Evolutionary conservation across 2,113 vertebrate species (phyloP), one percentile per base, ranked within the genome.

Genomic region (Lophotis ruficrista): DNA sequence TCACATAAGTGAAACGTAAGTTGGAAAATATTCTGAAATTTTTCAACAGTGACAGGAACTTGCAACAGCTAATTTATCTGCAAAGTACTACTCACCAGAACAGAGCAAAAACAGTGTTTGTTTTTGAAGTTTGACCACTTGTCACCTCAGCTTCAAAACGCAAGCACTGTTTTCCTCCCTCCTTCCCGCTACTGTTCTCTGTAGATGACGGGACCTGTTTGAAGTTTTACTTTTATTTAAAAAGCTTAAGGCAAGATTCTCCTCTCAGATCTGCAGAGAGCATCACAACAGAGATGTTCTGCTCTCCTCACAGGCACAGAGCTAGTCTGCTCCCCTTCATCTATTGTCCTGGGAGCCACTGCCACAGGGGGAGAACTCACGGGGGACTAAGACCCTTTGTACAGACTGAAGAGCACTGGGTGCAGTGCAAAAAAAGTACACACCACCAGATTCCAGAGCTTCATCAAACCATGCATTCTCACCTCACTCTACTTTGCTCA

Each of bases 101-200:
- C 4, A 1, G 23, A 78, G 58, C 24, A 61, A 82, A 83, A 90
- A 28, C 10, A 16, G 5, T 48, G 76, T 7, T 51, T 78, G 30
- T 9, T 76, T 96, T 61, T 96, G 69, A 93, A 95, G 91, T 80
- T 10, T 83, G 88, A 93, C 87, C 80, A 89, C 31, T 83, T 73
- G 90, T 47, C 90, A 93, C 62, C 80, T 50, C 47, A 89, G n/a
- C 83, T 87, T 92, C 80, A 91, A 71, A 95, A 77, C 83, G 24
- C 35, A 79, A 51, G 38, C 22, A 7, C 33, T 61, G 53, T 15
- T 83, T 37, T 38, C 50, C 48, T 80, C 66, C 43, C 30, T 69
- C 71, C 61, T 51, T 80, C 72, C 70, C 77, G 69, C 69, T 68
- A 56, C 87, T 1, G 4, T 14, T 22, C 2, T 21, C 71, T 41